phyloP scores from a whole-genome alignment of 2,797 vertebrate genomes.

The Hippoglossus hippoglossus region DNA sequence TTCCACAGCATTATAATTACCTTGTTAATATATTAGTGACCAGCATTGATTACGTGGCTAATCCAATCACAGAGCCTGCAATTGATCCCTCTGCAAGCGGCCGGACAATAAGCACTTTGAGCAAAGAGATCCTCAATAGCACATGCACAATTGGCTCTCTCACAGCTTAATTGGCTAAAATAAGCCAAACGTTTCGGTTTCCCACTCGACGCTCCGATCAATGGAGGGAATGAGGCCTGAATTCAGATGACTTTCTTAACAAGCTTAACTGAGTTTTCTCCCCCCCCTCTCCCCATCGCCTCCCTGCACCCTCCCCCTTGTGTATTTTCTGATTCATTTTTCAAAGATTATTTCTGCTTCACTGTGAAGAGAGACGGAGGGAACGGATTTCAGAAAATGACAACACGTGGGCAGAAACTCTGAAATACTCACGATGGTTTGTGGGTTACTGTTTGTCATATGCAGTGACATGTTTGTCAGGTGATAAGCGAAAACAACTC shows the following conservation, averaged over 20 bases:
- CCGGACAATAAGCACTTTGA: slow-evolving; percentile 92
- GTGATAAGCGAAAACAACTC: no score
- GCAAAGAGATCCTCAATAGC: slow-evolving; percentile 89
- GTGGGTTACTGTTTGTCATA: no score
- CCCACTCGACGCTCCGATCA: slow-evolving; percentile 88
- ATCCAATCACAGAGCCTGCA: slow-evolving; percentile 91
- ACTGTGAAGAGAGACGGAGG: not conserved
- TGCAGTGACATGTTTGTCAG: no score
- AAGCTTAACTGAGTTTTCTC: slow-evolving; percentile 51
- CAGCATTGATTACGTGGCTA: slow-evolving; percentile 94
- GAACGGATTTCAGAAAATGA: not conserved
- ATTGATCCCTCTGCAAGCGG: slow-evolving; percentile 93
- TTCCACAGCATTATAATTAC: slow-evolving; percentile 89
- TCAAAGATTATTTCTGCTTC: slow-evolving; percentile 33
- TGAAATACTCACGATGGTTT: not conserved
- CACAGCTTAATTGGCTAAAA: slow-evolving; percentile 95
- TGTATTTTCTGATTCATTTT: slow-evolving; percentile 25
- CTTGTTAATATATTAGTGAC: slow-evolving; percentile 98
- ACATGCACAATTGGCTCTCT: slow-evolving; percentile 90
- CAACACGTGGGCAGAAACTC: not conserved
- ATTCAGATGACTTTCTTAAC: slow-evolving; percentile 92
- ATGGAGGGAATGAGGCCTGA: slow-evolving; percentile 88
- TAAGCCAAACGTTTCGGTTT: slow-evolving; percentile 98
- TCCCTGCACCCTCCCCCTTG: not conserved
- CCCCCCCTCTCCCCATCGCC: not conserved